Evolutionary conservation across 53 echinoderm and acorn worm species (phyloP).

Genomic region (Zoroaster sp.): DNA sequence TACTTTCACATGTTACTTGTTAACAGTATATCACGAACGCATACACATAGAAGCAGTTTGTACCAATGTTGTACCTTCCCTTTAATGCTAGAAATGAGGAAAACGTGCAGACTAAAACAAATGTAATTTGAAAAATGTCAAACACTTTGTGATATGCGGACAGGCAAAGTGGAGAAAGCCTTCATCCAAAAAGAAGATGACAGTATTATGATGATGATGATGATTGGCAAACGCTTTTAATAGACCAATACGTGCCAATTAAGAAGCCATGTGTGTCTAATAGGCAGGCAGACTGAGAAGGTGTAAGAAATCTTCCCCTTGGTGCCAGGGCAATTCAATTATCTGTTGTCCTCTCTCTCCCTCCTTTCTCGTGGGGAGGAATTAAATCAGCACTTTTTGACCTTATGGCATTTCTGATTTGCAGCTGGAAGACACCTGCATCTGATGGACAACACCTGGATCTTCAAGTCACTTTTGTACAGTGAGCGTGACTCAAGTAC

Average conservation of each 20-base stretch:
- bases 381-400: slow-evolving; percentile 54
- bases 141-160: background rate
- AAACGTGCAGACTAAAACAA: background rate
- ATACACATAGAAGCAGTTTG: too few species aligned
- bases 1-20: too few species aligned
- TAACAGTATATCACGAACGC: too few species aligned
- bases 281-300: background rate
- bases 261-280: slow-evolving; percentile 23
- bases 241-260: slow-evolving; percentile 36
- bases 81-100: too few species aligned
- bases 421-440: slow-evolving; percentile 29
- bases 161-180: background rate
- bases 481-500: slow-evolving; percentile 34
- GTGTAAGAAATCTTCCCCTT: background rate
- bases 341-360: slow-evolving; percentile 11
- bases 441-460: background rate
- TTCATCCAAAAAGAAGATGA: background rate
- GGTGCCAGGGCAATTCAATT: slow-evolving; percentile 33
- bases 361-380: background rate
- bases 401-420: slow-evolving; percentile 14
- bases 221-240: background rate
- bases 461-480: background rate
- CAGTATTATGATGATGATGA: background rate
- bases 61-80: too few species aligned
- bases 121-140: background rate